Conservation (phyloP, 2,797 vertebrate species). For the Uromys caudimaculatus region DNA sequence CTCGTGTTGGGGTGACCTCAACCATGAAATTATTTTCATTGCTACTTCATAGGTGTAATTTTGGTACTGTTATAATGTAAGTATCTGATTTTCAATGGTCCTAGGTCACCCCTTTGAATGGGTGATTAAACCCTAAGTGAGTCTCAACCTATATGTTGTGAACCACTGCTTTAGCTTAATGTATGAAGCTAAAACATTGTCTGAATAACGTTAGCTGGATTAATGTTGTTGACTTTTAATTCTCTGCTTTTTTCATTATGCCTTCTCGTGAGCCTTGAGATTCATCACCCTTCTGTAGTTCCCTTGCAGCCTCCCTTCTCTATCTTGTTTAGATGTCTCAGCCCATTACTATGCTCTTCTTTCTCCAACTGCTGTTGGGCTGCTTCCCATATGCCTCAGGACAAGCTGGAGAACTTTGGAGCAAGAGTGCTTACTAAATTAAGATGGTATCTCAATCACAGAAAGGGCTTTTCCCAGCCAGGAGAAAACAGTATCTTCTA, state of each 20-base stretch:
- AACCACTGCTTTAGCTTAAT: background rate
- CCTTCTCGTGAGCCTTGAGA: background rate
- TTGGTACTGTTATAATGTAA: background rate
- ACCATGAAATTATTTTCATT: background rate
- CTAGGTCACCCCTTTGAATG: background rate
- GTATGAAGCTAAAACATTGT: background rate
- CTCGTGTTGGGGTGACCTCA: background rate
- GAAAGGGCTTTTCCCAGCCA: background rate
- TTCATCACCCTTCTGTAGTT: background rate
- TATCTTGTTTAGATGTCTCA: conserved; percentile 58
- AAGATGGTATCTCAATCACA: conserved; percentile 49
- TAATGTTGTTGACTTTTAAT: conserved; percentile 20
- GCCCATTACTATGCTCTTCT: background rate
- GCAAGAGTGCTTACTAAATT: background rate
- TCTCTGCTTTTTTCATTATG: background rate
- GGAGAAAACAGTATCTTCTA: background rate
- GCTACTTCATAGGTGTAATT: background rate
- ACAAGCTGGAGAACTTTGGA: background rate
- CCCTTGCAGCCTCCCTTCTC: background rate
- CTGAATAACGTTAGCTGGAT: background rate
- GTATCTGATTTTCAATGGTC: background rate
- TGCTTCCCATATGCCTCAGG: conserved; percentile 8
- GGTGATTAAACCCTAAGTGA: background rate
- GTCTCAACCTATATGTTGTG: background rate
- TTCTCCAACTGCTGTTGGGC: conserved; percentile 1